phyloP scores from a whole-genome alignment of 2,888 invertebrate genomes.

The Thera obeliscata region DNA sequence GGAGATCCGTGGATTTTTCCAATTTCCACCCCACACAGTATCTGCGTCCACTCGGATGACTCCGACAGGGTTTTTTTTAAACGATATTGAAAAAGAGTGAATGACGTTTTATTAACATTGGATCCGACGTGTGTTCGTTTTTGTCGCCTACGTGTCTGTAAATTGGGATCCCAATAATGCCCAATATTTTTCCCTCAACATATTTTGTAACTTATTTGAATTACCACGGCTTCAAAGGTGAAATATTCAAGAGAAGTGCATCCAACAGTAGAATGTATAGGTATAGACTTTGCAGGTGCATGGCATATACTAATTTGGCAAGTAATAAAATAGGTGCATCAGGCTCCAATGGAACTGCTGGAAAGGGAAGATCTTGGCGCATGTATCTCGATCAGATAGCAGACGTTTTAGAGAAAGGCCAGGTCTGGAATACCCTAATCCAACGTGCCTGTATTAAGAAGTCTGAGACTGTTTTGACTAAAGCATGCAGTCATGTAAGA shows the following conservation, averaged over 20 bases:
- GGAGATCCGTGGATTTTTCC: conserved; percentile 67
- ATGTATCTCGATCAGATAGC: too few species aligned
- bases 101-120: conserved; percentile 50
- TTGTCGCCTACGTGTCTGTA: conserved; percentile 30
- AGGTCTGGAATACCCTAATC: too few species aligned
- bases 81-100: conserved; percentile 46
- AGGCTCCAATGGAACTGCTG: too few species aligned
- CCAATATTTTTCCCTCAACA: not conserved
- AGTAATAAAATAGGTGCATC: too few species aligned
- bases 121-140: conserved; percentile 37
- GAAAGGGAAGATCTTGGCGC: too few species aligned
- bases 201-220: not conserved
- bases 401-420: too few species aligned
- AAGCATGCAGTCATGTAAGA: not conserved
- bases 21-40: conserved; percentile 70
- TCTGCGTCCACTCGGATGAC: conserved; percentile 66
- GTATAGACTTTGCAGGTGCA: too few species aligned
- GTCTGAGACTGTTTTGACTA: not conserved
- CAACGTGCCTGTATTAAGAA: too few species aligned
- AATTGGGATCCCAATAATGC: conserved; percentile 19
- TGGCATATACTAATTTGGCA: too few species aligned
- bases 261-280: too few species aligned
- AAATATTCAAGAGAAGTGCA: too few species aligned
- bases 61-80: conserved; percentile 44
- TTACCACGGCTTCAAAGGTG: not conserved